These are phyloP conservation scores for Tarsius wallacei DNA, from an alignment of 2,797 vertebrate genomes.

Conservation along the genomic window DNA sequence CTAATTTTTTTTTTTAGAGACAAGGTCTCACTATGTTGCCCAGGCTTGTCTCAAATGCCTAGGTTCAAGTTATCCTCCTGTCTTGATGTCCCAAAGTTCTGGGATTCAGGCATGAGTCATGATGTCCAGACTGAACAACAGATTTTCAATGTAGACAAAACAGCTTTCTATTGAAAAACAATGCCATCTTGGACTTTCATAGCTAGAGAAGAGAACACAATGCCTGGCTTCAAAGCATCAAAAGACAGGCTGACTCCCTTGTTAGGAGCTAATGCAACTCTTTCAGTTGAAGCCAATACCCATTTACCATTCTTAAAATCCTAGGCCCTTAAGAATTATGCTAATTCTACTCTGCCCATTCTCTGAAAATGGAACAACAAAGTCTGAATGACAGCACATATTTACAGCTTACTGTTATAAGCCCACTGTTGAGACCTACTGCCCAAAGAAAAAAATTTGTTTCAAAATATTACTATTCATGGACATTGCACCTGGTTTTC, in stretches of 20 bases:
- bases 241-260: background rate
- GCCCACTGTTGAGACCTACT: background rate
- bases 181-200: background rate
- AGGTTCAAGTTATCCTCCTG: too few species aligned
- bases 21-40: too few species aligned
- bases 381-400: background rate
- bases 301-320: background rate
- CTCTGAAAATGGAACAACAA: background rate
- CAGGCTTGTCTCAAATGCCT: too few species aligned
- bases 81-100: too few species aligned
- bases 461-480: background rate
- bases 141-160: background rate
- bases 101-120: background rate
- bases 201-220: background rate
- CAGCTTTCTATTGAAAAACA: background rate
- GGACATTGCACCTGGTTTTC: background rate
- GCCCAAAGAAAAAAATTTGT: background rate
- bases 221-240: background rate
- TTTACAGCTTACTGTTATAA: background rate
- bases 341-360: background rate
- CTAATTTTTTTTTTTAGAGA: too few species aligned
- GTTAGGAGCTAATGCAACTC: background rate
- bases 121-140: background rate
- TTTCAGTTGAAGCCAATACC: background rate
- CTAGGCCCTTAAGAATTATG: background rate